Evolutionary conservation across 2,113 vertebrate genomes (phyloP), one percentile per base, ranked within the genome.

Genomic region (Pteruthius melanotis): DNA sequence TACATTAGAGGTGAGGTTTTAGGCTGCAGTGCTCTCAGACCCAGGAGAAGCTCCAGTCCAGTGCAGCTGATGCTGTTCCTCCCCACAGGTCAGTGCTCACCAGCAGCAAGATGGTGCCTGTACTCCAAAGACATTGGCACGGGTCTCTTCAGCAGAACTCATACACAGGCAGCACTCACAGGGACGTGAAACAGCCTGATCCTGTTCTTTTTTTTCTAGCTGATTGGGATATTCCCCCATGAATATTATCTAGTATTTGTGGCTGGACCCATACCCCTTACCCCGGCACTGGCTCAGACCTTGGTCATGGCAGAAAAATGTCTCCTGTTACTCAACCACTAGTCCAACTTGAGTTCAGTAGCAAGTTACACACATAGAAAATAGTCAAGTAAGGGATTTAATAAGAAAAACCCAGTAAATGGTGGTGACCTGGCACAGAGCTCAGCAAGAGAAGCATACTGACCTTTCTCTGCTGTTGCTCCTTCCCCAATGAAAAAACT

Each of bases 201-300:
- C 39, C 13, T 54, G 3, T 20, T 71, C 45, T 42, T 81, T 69
- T 59, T 59, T 56, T 78, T 61, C 15, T 37, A 81, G 60, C 8
- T 79, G 21, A 45, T 6, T 40, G 10, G 69, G 56, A 18, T 7
- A 3, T 22, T 78, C 8, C 22, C 21, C 24, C 0, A 0, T 49
- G 30, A 88, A 66, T 5, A 2, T 16, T 49, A 28, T 21, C 35
- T 54, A 45, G 20, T 35, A 13, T 53, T 60, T 66, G 42, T 66
- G 40, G 12, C 42, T 76, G 57, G 53, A 63, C 6, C 17, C 30
- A 42, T 10, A 15, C 3, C 22, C 13, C 44, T 50, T 72, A 28
- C 26, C 26, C 24, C 71, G 39, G 33, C 61, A 59, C 9, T 2
- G 11, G 8, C 28, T 88, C 52, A 90, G 42, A 75, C 47, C 45